Percentiles rank a stretch among this genome's conserved stretches.
These are phyloP conservation scores for Sardinella longiceps DNA, from an alignment of 2,797 vertebrate genomes.

Conservation along the genomic window DNA sequence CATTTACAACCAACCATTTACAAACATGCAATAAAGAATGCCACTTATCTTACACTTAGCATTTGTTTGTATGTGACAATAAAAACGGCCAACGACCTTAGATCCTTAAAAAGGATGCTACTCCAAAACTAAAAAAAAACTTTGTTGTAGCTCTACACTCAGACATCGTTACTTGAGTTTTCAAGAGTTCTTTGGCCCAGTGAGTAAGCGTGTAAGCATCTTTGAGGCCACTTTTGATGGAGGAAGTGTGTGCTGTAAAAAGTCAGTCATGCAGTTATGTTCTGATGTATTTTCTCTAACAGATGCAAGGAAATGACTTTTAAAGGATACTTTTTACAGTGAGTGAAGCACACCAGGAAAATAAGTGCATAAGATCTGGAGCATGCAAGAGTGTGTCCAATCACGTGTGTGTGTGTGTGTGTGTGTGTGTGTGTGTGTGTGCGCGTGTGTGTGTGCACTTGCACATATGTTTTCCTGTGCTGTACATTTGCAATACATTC, in stretches of 20 bases:
- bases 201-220: not conserved
- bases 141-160: not conserved
- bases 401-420: constrained; percentile 1
- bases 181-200: not conserved
- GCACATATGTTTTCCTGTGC: not conserved
- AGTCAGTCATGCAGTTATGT: not conserved
- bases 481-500: not conserved
- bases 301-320: not conserved
- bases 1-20: too few relatives aligned
- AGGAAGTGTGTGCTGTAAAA: not conserved
- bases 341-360: not conserved
- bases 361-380: not conserved
- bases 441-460: not conserved
- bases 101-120: not conserved
- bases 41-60: not conserved
- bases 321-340: constrained; percentile 14
- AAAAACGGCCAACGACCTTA: too few relatives aligned
- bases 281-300: not conserved
- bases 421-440: not conserved
- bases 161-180: not conserved
- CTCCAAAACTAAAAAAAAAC: not conserved
- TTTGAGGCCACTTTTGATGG: not conserved
- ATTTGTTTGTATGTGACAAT: too few relatives aligned
- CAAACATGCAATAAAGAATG: too few relatives aligned
- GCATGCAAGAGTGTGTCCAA: not conserved